phyloP scores from a whole-genome alignment of 2,113 vertebrate genomes.

The Channa maculata region DNA sequence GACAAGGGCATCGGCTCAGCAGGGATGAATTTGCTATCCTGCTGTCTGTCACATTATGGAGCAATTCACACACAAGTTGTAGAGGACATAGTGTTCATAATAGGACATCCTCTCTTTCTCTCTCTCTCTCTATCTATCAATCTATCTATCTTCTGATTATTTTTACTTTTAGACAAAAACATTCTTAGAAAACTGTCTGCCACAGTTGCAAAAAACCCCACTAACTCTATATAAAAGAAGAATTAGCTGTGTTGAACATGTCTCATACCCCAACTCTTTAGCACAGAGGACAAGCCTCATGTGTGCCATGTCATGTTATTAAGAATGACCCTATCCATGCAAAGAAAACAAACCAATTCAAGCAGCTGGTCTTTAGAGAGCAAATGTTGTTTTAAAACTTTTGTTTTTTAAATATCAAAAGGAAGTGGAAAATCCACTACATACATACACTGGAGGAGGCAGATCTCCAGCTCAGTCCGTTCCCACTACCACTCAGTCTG shows the following conservation, averaged over 20 bases:
- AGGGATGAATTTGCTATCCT: slow-evolving; percentile 17
- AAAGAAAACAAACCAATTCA: background rate
- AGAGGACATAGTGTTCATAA: slow-evolving; percentile 23
- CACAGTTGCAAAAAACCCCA: background rate
- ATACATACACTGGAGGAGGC: background rate
- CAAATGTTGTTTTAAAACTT: background rate
- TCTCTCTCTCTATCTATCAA: no score
- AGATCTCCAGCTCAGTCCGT: background rate
- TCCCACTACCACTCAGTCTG: background rate
- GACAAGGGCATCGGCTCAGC: slow-evolving; percentile 42
- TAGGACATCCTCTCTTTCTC: background rate
- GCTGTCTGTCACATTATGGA: slow-evolving; percentile 19
- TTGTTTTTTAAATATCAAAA: background rate
- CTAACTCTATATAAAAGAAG: background rate
- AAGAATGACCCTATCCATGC: background rate
- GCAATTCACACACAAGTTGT: slow-evolving; percentile 9
- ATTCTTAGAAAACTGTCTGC: no score
- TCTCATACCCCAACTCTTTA: background rate
- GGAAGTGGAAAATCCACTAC: background rate
- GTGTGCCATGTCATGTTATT: background rate
- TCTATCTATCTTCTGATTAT: no score
- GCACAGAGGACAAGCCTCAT: background rate
- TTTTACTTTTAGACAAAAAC: no score
- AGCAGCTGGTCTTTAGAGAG: background rate
- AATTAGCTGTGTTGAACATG: background rate